Base-by-base conservation (phyloP, 2,888 invertebrate species). In the Thysanoteuthis rhombus region DNA sequence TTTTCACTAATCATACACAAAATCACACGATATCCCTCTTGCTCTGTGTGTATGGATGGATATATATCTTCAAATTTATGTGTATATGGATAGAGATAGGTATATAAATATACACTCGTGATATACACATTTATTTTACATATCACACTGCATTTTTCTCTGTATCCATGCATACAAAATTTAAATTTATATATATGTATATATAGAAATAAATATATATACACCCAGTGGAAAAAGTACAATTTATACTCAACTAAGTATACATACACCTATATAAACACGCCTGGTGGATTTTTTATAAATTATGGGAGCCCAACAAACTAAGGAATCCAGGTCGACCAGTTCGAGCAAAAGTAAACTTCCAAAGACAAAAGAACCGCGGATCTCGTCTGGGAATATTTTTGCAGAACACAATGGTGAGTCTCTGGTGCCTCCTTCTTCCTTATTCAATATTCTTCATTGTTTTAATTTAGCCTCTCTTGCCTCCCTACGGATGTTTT, bases 361-460 rank as follows among this genome's bases (percentile, higher is more conserved):
- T 36, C 25, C 91, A 93, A 95, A 95, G 94, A 94, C 94, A 93
- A 95, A 94, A 94, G 95, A 95, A 94, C 94, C 95, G 36, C 94
- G 95, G 92, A 94, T 94, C 32, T 94, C 95, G 42, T 94, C 94
- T 91, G 95, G 94, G 93, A 95, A 95, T 94, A 95, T 95, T 90
- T 95, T 95, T 90, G 93, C 94, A 22, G 95, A 95, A 52, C 95
- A 95, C 47, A 94, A 94, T 94, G 95, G 95, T 95, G 94, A 95
- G 94, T 94, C 19, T 38, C 75, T 40, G 52, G n/a, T 92, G 42
- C 36, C 52, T 45, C 38, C 38, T 32, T n/a, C 47, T 58, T 40
- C 93, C n/a, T 75, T 75, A 10, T 75, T n/a, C 75, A n/a, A 1
- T n/a, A n/a, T 75, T 75, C 75, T n/a, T 75, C 75, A n/a, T 75